A percentile compares a stretch with the other conserved stretches of the same genome.
phyloP scores from a whole-genome alignment of 2,797 vertebrate species.

The Pangasius krempfi region DNA sequence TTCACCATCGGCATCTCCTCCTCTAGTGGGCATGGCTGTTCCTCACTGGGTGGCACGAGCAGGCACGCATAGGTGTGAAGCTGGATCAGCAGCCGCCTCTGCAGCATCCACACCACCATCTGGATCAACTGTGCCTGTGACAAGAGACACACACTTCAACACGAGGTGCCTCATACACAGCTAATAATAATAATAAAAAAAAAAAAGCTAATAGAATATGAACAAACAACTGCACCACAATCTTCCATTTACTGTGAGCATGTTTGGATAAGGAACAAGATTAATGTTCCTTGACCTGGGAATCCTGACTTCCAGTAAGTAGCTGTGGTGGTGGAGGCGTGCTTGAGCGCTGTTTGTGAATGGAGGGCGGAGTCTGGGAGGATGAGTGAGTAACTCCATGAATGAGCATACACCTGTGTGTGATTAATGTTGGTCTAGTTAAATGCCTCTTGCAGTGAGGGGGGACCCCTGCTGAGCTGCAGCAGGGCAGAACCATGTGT shows the following conservation, averaged over 20 bases:
- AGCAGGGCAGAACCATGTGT: not conserved
- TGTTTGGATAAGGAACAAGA: not conserved
- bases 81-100: constrained; percentile 90
- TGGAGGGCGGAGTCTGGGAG: not conserved
- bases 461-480: not conserved
- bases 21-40: constrained; percentile 74
- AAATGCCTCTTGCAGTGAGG: not conserved
- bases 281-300: not conserved
- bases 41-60: constrained; percentile 87
- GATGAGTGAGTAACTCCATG: not conserved
- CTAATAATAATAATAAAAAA: not conserved
- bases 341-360: not conserved
- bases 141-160: constrained; percentile 4
- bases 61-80: constrained; percentile 95
- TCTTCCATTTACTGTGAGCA: not conserved
- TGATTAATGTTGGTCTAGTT: not conserved
- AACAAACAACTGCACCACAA: not conserved
- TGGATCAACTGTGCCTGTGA: constrained; percentile 92
- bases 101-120: constrained; percentile 99
- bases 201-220: not conserved
- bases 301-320: not conserved
- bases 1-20: constrained; percentile 82
- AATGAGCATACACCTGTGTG: not conserved
- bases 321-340: not conserved
- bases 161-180: not conserved